A percentile compares a stretch with the other conserved stretches of the same genome.
These are phyloP conservation scores for Limonius californicus DNA, from an alignment of 1,140 invertebrate genomes.

Conservation along the genomic window DNA sequence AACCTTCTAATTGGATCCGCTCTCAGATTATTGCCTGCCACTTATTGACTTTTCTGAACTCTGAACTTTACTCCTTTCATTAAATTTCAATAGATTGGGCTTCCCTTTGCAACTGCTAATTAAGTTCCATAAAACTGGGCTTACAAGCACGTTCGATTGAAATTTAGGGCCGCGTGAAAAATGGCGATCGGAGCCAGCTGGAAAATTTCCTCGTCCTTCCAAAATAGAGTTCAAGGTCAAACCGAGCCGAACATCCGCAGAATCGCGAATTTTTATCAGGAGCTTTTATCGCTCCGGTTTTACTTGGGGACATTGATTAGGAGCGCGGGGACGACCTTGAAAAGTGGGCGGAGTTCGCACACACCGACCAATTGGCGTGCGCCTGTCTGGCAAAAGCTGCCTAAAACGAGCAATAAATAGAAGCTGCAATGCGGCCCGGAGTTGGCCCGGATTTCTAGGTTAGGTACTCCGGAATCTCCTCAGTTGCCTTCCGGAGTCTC, in stretches of 20 bases:
- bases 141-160: no score
- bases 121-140: no score
- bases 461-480: not conserved
- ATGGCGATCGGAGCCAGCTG: no score
- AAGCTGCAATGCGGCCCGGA: conserved; percentile 9
- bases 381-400: not conserved
- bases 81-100: no score
- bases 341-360: not conserved
- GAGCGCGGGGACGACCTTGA: not conserved
- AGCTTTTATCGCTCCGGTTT: not conserved
- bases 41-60: no score
- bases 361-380: not conserved
- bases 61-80: no score
- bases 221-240: not conserved
- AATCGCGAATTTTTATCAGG: not conserved
- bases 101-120: no score
- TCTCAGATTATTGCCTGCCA: no score
- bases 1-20: no score
- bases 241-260: not conserved
- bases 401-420: conserved; percentile 5
- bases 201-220: no score
- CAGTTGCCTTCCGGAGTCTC: conserved; percentile 6
- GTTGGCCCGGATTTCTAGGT: conserved; percentile 9
- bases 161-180: no score
- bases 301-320: not conserved